Evolutionary conservation across 2,113 vertebrate genomes (phyloP).

Genomic region (Hippotragus niger): DNA sequence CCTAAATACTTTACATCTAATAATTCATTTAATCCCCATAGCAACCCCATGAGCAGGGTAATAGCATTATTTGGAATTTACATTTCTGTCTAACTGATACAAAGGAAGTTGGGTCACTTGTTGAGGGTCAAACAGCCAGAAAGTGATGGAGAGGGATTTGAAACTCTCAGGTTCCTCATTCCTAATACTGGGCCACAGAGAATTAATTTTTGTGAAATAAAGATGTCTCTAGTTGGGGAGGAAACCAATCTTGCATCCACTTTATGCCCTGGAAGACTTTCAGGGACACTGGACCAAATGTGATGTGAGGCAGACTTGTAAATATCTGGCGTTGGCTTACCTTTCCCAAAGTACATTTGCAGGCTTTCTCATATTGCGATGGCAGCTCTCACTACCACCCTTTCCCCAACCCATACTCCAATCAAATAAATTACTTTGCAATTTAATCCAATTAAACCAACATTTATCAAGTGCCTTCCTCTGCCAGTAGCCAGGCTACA

Average conservation of each 20-base stretch:
- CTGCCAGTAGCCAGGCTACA: not conserved
- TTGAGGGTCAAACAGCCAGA: not conserved
- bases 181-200: not conserved
- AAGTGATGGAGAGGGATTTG: not conserved
- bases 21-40: not conserved
- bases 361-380: not conserved
- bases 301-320: not conserved
- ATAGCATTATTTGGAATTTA: not conserved
- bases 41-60: not conserved
- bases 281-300: not conserved
- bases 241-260: not conserved
- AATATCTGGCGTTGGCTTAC: not conserved
- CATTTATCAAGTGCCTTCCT: not conserved
- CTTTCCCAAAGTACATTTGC: not conserved
- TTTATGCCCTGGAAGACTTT: not conserved
- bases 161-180: not conserved
- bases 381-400: not conserved
- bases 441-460: conserved; percentile 29
- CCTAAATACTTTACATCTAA: not conserved
- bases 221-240: not conserved
- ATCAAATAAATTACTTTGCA: conserved; percentile 30
- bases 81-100: not conserved
- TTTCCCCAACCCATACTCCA: not conserved
- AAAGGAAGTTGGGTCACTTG: not conserved
- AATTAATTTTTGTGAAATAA: conserved; percentile 2